Base-by-base conservation (phyloP, 2,797 vertebrate genomes). In the Chaenodraco wilsoni region DNA sequence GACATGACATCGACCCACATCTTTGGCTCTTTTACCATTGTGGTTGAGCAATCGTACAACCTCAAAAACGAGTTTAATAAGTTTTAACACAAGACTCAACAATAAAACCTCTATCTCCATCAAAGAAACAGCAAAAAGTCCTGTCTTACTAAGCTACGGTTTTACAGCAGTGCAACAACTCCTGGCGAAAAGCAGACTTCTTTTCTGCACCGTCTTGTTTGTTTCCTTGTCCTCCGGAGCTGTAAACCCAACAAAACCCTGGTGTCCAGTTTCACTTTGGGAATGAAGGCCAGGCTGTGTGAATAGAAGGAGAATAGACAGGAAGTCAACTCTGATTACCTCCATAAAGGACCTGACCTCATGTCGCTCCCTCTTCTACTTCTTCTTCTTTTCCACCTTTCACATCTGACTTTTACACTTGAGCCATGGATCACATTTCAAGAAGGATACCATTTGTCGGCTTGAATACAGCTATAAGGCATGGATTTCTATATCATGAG, bases 271-370 rank as follows among this genome's bases (percentile, higher is more conserved):
- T 93, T 91, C 92, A 87, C 79, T 82, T 69, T 89, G 87, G 87
- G 89, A 93, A 93, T 87, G 86, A 90, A 80, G 89, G 85, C 91
- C 88, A 85, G 85, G 88, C 86, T 84, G 82, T 88, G 78, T 91
- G 89, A 94, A 87, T 84, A 86, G 85, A 83, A 44, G 87, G 87
- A 85, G 88, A 89, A 92, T 89, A 83, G 81, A 90, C 92, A 94
- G 91, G 86, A 87, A 86, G 89, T 93, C 83, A 82, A 90, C 92
- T 89, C 86, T 82, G 89, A 89, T 92, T 94, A 92, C 91, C 88
- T 89, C 80, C 88, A 88, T 88, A 91, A 90, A 92, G 89, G 90
- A 86, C 75, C 79, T 90, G 87, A 94, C 93, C 90, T 91, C 88
- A 86, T 54, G 55, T 84, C 84, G 62, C 81, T 91, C 89, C 82